These are phyloP conservation scores for Helarctos malayanus DNA, from an alignment of 2,797 vertebrate species.

Conservation along the genomic window DNA sequence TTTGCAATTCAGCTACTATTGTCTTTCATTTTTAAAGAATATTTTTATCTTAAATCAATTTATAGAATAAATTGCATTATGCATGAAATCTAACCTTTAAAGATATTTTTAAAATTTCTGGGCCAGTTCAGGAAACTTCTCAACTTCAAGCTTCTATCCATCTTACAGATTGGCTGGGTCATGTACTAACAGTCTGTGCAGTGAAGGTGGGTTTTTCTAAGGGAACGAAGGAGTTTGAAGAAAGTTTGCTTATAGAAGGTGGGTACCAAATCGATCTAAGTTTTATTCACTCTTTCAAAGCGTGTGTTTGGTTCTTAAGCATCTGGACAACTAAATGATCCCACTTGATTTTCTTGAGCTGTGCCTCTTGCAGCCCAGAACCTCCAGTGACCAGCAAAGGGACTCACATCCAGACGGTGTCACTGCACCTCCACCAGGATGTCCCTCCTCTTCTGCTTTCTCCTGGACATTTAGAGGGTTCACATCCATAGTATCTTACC, in stretches of 20 bases:
- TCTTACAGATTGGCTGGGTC: background rate
- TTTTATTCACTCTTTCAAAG: background rate
- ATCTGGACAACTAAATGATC: background rate
- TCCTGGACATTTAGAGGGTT: background rate
- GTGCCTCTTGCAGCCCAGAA: background rate
- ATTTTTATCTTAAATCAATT: background rate
- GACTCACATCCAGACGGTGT: too few relatives aligned
- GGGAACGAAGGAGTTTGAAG: fast-evolving
- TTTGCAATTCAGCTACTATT: background rate
- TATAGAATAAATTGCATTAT: background rate
- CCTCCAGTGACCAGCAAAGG: background rate
- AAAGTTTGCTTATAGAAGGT: background rate
- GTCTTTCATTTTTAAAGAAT: background rate
- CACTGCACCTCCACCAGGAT: background rate
- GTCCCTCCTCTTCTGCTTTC: background rate
- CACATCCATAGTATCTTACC: fast-evolving
- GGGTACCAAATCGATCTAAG: background rate
- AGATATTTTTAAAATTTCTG: background rate
- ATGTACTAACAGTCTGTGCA: background rate
- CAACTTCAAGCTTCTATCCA: fast-evolving
- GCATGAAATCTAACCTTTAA: background rate
- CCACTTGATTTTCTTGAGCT: background rate
- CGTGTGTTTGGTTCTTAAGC: fast-evolving
- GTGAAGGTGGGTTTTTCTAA: fast-evolving
- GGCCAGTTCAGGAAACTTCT: background rate